phyloP scores from a whole-genome alignment of 2,113 vertebrate species.

The Pachypanchax playfairii region DNA sequence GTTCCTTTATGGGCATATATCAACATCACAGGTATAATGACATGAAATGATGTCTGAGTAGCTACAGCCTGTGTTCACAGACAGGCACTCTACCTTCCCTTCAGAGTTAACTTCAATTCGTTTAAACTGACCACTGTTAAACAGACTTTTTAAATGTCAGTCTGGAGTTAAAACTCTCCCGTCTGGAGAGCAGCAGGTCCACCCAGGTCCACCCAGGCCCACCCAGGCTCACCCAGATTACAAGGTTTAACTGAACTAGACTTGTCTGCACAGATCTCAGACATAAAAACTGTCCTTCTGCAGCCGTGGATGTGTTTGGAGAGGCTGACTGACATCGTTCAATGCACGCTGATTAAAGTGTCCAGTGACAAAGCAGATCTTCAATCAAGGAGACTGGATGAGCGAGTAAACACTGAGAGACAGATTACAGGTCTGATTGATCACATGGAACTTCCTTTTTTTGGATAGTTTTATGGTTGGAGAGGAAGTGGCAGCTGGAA shows the following conservation, averaged over 20 bases:
- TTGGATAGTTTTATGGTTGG: conserved; percentile 19
- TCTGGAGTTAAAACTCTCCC: conserved; percentile 10
- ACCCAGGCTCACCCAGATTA: too few relatives aligned
- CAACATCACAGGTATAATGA: too few relatives aligned
- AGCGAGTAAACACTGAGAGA: conserved; percentile 5
- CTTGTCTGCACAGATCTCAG: conserved; percentile 47
- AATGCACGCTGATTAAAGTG: conserved; percentile 41
- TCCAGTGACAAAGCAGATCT: conserved; percentile 19
- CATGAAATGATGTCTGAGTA: neutral
- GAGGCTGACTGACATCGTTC: conserved; percentile 6
- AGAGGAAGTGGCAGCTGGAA: conserved; percentile 19
- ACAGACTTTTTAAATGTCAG: conserved; percentile 47
- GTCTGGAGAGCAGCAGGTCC: conserved; percentile 44
- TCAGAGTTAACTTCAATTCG: conserved; percentile 9
- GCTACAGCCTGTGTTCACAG: neutral
- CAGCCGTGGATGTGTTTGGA: conserved; percentile 19
- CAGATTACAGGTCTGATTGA: conserved; percentile 31
- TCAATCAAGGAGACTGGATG: conserved; percentile 27
- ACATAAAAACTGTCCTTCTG: conserved; percentile 39
- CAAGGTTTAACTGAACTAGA: conserved; percentile 62
- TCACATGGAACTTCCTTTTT: conserved; percentile 26
- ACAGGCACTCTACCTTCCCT: conserved; percentile 1
- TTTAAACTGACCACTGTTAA: conserved; percentile 43
- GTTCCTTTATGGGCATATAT: too few relatives aligned
- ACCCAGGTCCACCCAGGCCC: too few relatives aligned